These are phyloP conservation scores for Falco rusticolus DNA, from an alignment of 2,797 vertebrate species.

Conservation along the genomic window DNA sequence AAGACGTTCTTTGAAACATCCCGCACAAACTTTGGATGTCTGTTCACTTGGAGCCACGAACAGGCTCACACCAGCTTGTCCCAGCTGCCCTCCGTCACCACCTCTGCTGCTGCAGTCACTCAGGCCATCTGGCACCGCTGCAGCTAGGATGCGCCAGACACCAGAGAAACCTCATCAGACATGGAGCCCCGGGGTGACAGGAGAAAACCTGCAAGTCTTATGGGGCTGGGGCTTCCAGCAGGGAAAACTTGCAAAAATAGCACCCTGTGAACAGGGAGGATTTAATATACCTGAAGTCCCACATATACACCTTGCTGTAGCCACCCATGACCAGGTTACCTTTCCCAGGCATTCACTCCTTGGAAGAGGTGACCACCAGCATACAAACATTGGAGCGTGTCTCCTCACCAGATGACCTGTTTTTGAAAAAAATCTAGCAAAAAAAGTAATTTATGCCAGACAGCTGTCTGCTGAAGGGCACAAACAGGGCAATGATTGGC, in stretches of 20 bases:
- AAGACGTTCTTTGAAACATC: too few species aligned
- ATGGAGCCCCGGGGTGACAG: neutral
- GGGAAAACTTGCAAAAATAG: neutral
- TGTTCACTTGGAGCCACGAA: neutral
- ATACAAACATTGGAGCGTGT: neutral
- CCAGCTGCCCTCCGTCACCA: neutral
- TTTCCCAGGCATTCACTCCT: neutral
- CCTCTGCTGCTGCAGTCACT: neutral
- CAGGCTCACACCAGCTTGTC: neutral
- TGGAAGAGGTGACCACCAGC: neutral
- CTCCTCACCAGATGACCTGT: neutral
- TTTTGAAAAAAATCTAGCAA: neutral
- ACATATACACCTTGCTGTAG: neutral
- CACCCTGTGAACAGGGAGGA: neutral
- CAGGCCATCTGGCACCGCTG: too few species aligned
- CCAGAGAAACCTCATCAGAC: neutral
- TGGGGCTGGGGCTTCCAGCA: neutral
- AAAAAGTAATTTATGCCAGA: neutral
- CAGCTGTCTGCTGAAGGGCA: neutral
- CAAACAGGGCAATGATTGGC: neutral
- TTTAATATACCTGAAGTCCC: neutral
- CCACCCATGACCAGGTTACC: neutral
- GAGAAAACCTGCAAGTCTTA: neutral
- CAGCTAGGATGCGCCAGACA: neutral
- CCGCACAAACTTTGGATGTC: neutral